Conservation (phyloP, 2,113 vertebrate species). For the Ctenodactylus gundi region DNA sequence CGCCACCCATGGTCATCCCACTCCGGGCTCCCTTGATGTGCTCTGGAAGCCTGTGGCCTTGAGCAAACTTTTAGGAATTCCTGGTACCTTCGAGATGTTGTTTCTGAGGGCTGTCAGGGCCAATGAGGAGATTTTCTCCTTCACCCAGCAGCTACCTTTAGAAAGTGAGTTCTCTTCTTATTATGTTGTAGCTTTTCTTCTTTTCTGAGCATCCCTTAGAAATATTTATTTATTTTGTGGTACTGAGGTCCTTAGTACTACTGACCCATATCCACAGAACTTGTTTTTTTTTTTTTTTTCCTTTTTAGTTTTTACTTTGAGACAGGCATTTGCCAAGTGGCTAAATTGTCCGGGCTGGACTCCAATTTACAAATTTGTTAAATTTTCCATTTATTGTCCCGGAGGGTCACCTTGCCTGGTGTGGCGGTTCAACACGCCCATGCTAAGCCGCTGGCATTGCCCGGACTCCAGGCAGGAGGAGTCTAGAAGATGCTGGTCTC, state of each 20-base stretch:
- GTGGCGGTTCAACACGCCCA: not conserved
- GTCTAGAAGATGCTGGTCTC: slow-evolving; percentile 32
- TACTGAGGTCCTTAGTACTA: no score
- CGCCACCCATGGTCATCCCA: not conserved
- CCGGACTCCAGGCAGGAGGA: not conserved
- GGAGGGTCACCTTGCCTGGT: not conserved
- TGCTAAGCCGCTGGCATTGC: not conserved
- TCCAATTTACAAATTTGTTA: no score
- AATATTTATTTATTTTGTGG: no score
- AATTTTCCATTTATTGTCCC: slow-evolving; percentile 36
- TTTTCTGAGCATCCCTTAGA: no score
- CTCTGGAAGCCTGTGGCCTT: not conserved
- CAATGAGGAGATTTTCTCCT: not conserved
- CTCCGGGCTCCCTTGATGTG: not conserved
- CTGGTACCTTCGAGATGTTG: not conserved
- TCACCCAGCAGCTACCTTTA: not conserved
- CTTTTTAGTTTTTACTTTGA: no score
- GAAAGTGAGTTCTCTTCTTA: not conserved
- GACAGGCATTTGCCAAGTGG: no score
- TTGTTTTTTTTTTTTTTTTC: no score
- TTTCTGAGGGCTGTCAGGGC: not conserved
- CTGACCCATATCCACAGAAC: no score
- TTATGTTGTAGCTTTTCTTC: not conserved
- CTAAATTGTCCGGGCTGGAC: no score
- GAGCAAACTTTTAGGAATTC: not conserved